Conservation (phyloP, 2,888 invertebrate genomes). For the Cantharis rustica region DNA sequence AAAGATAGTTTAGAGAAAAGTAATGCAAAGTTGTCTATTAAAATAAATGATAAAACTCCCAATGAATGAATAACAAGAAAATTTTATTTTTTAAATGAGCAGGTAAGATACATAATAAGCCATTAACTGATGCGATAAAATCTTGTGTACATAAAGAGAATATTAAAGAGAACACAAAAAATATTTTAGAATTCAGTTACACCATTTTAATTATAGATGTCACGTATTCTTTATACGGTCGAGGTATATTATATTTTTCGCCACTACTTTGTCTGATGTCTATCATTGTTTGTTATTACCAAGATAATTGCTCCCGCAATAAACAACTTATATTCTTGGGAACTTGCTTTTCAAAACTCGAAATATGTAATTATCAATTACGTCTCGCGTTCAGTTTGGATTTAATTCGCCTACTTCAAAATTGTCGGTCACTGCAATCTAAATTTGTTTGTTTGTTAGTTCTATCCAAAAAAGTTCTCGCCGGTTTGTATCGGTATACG, state of each 20-base stretch:
- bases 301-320: slow-evolving; percentile 31
- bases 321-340: slow-evolving; percentile 31
- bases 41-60: not conserved
- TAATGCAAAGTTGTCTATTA: not conserved
- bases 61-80: not conserved
- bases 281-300: slow-evolving; percentile 36
- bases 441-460: not conserved
- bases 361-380: slow-evolving; percentile 42
- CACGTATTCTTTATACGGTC: slow-evolving; percentile 26
- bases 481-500: not conserved
- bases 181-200: slow-evolving; percentile 24
- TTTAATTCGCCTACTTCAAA: slow-evolving; percentile 25
- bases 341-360: slow-evolving; percentile 29
- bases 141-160: not conserved
- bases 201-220: slow-evolving; percentile 30
- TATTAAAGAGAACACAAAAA: slow-evolving; percentile 3
- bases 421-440: slow-evolving; percentile 3
- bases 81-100: not conserved
- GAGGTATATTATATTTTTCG: slow-evolving; percentile 30
- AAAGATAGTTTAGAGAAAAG: not conserved
- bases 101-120: slow-evolving; percentile 5
- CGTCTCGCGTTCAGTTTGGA: slow-evolving; percentile 33
- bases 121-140: slow-evolving; percentile 7
- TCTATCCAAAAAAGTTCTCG: not conserved
- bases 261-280: slow-evolving; percentile 32